Conservation (phyloP, 2,888 invertebrate genomes). For the Nyleta sp. region DNA sequence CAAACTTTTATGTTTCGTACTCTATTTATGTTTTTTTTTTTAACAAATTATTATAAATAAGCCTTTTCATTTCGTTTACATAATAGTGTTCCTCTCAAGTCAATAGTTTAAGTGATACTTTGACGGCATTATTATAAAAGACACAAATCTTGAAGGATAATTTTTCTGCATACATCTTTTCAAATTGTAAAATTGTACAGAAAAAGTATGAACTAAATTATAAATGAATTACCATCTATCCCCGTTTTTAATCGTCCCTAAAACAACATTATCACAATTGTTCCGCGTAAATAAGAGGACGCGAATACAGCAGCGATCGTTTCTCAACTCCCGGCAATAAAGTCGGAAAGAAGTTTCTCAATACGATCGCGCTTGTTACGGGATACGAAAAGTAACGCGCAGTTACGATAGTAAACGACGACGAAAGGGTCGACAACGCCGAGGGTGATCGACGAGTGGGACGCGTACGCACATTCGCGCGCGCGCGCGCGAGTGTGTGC, state of each 20-base stretch:
- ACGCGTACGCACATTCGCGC: slow-evolving; percentile 67
- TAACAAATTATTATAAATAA: too few relatives aligned
- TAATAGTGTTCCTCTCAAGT: too few relatives aligned
- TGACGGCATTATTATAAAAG: too few relatives aligned
- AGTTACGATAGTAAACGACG: slow-evolving; percentile 73
- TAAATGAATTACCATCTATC: too few relatives aligned
- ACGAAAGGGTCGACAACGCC: slow-evolving; percentile 67
- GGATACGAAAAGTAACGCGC: slow-evolving; percentile 76
- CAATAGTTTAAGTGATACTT: too few relatives aligned
- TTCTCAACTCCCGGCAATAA: slow-evolving; percentile 45
- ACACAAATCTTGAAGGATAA: too few relatives aligned
- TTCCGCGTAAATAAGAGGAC: slow-evolving; percentile 26
- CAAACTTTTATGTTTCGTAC: too few relatives aligned
- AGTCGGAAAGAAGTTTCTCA: slow-evolving; percentile 58
- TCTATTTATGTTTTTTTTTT: too few relatives aligned
- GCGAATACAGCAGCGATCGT: slow-evolving; percentile 11
- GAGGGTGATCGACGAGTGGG: slow-evolving; percentile 73
- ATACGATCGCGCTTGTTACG: slow-evolving; percentile 63
- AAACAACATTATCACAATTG: slow-evolving; percentile 41
- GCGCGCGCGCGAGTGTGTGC: slow-evolving; percentile 22
- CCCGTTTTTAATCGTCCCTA: not conserved
- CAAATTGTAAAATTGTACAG: too few relatives aligned
- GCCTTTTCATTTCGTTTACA: too few relatives aligned
- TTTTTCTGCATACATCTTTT: too few relatives aligned
- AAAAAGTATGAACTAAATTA: too few relatives aligned